These are phyloP conservation scores for Diadema setosum DNA, from an alignment of 35 echinoderm and acorn worm genomes.

Conservation along the genomic window DNA sequence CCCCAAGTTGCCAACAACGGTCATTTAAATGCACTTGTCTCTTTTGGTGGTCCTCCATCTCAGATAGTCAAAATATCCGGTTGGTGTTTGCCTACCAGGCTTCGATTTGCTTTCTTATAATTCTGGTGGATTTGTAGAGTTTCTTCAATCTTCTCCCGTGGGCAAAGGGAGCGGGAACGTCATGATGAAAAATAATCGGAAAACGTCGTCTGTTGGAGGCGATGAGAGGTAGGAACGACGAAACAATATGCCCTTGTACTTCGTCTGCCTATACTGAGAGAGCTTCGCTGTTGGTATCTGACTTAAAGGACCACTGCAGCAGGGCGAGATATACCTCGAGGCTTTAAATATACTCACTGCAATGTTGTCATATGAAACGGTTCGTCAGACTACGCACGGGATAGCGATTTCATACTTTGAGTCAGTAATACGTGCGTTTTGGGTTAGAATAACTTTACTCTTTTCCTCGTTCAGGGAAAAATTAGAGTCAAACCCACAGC, in stretches of 20 bases:
- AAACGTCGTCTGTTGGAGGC: not conserved
- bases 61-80: conserved; percentile 15
- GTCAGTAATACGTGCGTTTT: too few species aligned
- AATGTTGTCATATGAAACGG: too few species aligned
- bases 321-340: too few species aligned
- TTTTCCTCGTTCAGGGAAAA: too few species aligned
- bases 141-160: not conserved
- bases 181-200: not conserved
- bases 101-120: conserved; percentile 14
- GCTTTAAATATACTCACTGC: too few species aligned
- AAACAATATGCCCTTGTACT: not conserved
- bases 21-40: not conserved
- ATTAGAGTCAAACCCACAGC: too few species aligned
- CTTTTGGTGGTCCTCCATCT: conserved; percentile 1
- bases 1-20: not conserved
- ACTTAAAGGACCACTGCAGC: too few species aligned
- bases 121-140: conserved; percentile 2
- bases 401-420: too few species aligned
- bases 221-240: not conserved
- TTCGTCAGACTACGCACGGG: too few species aligned
- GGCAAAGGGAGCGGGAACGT: not conserved
- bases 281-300: too few species aligned
- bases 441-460: too few species aligned
- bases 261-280: too few species aligned
- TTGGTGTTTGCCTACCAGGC: not conserved